These are phyloP conservation scores for Bos taurus DNA, from an alignment of 2,113 vertebrate genomes.

Conservation along the genomic window ARS-UCD2.0 NC_037329.1:98332501-98333000, in stretches of 20 bases:
- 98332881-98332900: not conserved
- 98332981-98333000: not conserved
- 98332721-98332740: conserved; percentile 36
- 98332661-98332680: conserved; percentile 6
- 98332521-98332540: not conserved
- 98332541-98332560: not conserved
- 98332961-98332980: not conserved
- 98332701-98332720: conserved; percentile 40
- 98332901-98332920: conserved; percentile 17
- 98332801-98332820: conserved; percentile 3
- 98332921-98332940: conserved; percentile 20
- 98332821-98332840: conserved; percentile 41
- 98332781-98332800: not conserved
- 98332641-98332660: conserved; percentile 1
- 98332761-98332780: not conserved
- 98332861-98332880: not conserved
- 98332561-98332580: not conserved
- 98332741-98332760: not conserved
- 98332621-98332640: conserved; percentile 14
- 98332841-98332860: not conserved
- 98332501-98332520: not conserved
- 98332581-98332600: not conserved
- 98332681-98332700: conserved; percentile 42
- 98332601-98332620: not conserved
- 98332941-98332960: conserved; percentile 25